A percentile compares a stretch with the other conserved stretches of the same genome.
Conservation (phyloP, 2,888 invertebrate species). For the Cheilosia urbana region DNA sequence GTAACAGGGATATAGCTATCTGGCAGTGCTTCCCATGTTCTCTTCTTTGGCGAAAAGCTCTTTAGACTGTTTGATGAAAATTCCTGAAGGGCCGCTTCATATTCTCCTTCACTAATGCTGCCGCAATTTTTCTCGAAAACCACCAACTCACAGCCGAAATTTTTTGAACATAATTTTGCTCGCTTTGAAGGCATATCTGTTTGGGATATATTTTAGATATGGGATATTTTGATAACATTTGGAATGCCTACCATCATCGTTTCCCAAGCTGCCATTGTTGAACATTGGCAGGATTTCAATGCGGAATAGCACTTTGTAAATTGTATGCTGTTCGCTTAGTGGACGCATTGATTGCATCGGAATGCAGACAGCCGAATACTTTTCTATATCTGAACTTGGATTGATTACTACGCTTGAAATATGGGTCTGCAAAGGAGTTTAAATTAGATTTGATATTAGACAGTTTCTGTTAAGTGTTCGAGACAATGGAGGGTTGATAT, state of each 20-base stretch:
- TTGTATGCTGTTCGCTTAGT: slow-evolving; percentile 82
- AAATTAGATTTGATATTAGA: not conserved
- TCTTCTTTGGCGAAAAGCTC: slow-evolving; percentile 87
- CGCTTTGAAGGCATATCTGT: slow-evolving; percentile 89
- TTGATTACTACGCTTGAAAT: slow-evolving; percentile 90
- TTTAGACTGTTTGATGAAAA: slow-evolving; percentile 85
- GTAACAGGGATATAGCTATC: slow-evolving; percentile 85
- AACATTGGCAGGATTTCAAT: slow-evolving; percentile 79
- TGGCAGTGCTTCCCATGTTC: slow-evolving; percentile 88
- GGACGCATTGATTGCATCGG: slow-evolving; percentile 91
- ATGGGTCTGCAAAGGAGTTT: slow-evolving; percentile 85
- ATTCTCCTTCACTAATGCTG: slow-evolving; percentile 94
- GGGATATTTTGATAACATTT: slow-evolving; percentile 86
- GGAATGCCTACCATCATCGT: slow-evolving; percentile 38
- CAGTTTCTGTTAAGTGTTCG: too few relatives aligned
- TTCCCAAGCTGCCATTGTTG: slow-evolving; percentile 44
- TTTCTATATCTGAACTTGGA: slow-evolving; percentile 85
- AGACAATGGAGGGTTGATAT: too few relatives aligned
- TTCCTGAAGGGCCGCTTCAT: slow-evolving; percentile 93
- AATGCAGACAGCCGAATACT: slow-evolving; percentile 92
- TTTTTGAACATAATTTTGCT: slow-evolving; percentile 86
- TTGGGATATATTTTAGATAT: slow-evolving; percentile 76
- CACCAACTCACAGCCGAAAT: slow-evolving; percentile 89
- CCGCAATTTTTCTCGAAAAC: slow-evolving; percentile 95
- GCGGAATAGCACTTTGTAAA: slow-evolving; percentile 82